Percentiles rank a stretch among this genome's conserved stretches.
These are phyloP conservation scores for Loriculus beryllinus DNA, from an alignment of 2,797 vertebrate species.

Conservation along the genomic window DNA sequence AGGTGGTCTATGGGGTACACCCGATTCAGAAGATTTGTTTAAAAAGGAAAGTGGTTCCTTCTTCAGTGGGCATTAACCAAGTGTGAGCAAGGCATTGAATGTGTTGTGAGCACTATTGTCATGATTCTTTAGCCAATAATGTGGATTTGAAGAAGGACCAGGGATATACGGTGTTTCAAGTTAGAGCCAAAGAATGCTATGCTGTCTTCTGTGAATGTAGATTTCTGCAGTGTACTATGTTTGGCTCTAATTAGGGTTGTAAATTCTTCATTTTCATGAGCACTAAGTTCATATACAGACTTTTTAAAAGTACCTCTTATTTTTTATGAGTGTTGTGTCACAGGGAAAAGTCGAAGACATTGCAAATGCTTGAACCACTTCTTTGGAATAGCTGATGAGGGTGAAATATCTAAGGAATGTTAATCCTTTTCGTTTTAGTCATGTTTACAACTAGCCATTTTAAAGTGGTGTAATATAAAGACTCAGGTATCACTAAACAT, in stretches of 20 bases:
- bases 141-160: not conserved
- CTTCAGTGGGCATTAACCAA: not conserved
- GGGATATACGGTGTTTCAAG: not conserved
- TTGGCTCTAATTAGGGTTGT: not conserved
- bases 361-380: slow-evolving; percentile 13
- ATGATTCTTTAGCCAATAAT: not conserved
- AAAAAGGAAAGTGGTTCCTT: not conserved
- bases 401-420: slow-evolving; percentile 53
- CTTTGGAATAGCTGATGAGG: slow-evolving; percentile 23
- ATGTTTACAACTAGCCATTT: slow-evolving; percentile 32
- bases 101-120: not conserved
- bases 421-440: slow-evolving; percentile 59
- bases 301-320: not conserved
- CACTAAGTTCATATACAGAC: not conserved
- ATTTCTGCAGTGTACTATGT: not conserved
- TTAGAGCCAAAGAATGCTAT: not conserved
- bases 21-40: not conserved
- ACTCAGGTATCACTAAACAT: not conserved
- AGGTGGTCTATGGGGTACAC: not conserved
- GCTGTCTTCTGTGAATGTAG: not conserved
- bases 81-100: not conserved
- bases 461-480: slow-evolving; percentile 18
- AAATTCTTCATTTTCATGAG: not conserved
- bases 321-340: not conserved
- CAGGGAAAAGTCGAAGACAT: slow-evolving; percentile 1